Evolutionary conservation across 2,797 vertebrate species (phyloP).

Genomic region (Sphenodon punctatus): DNA sequence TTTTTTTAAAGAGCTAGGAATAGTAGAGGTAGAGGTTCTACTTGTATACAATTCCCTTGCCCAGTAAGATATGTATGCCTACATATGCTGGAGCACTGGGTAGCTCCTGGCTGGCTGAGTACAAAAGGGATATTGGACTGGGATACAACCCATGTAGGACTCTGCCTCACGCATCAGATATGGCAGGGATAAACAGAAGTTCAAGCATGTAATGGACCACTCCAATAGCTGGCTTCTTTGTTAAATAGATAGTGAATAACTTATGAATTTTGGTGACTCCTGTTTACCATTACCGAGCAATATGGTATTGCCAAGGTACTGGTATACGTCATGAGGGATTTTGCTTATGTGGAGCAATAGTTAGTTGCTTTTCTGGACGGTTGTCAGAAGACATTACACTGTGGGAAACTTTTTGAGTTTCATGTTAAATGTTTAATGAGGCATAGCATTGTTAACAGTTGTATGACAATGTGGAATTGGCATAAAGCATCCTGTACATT

Average conservation of each 20-base stretch:
- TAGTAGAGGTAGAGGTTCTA: not conserved
- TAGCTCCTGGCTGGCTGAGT: not conserved
- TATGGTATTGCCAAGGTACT: not conserved
- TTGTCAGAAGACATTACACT: not conserved
- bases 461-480: not conserved
- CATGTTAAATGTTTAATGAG: not conserved
- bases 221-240: constrained; percentile 11
- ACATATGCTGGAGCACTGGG: not conserved
- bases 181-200: not conserved
- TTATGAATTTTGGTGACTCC: not conserved
- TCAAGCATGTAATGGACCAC: not conserved
- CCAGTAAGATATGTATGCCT: not conserved
- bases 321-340: not conserved
- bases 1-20: not conserved
- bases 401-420: not conserved
- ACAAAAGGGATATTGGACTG: not conserved
- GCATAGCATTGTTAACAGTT: not conserved
- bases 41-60: not conserved
- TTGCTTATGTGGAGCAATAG: not conserved
- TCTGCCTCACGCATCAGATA: not conserved
- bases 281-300: not conserved
- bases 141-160: not conserved
- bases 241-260: not conserved
- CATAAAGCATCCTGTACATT: not conserved
- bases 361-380: not conserved